Conservation (phyloP, 2,113 vertebrate species). For the Ptyas mucosa region DNA sequence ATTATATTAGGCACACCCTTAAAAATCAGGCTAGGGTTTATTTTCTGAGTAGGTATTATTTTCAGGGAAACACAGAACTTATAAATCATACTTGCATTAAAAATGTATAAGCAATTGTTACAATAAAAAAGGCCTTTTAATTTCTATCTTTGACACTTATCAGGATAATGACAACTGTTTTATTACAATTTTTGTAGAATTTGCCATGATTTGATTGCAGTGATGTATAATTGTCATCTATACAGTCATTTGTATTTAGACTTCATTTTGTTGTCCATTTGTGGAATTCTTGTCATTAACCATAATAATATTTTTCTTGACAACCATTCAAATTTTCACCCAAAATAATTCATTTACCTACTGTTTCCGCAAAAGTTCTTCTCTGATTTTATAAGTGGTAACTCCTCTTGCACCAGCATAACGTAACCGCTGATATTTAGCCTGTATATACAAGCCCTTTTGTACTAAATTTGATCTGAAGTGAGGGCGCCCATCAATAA, state of each 20-base stretch:
- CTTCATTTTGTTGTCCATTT: not conserved
- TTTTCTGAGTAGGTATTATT: too few species aligned
- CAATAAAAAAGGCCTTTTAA: not conserved
- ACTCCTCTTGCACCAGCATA: slow-evolving; percentile 71
- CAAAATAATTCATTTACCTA: slow-evolving; percentile 65
- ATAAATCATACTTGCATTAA: not conserved
- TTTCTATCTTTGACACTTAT: not conserved
- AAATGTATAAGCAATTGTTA: not conserved
- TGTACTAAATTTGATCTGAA: slow-evolving; percentile 70
- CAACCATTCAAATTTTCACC: slow-evolving; percentile 22
- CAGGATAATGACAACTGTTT: slow-evolving; percentile 7
- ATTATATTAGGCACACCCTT: too few species aligned
- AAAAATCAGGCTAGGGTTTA: too few species aligned
- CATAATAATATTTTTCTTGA: not conserved
- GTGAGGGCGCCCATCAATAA: slow-evolving; percentile 60
- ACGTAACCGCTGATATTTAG: slow-evolving; percentile 74
- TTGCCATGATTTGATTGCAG: not conserved
- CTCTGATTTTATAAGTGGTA: slow-evolving; percentile 71
- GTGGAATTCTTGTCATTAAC: not conserved
- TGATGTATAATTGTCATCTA: not conserved
- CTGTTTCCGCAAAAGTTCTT: slow-evolving; percentile 68
- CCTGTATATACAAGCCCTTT: slow-evolving; percentile 75
- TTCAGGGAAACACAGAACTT: not conserved
- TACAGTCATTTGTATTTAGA: not conserved
- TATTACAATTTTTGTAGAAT: not conserved